Evolutionary conservation across 2,888 invertebrate genomes (phyloP), one percentile per base, ranked within the genome.

Genomic region (Boloria selene): DNA sequence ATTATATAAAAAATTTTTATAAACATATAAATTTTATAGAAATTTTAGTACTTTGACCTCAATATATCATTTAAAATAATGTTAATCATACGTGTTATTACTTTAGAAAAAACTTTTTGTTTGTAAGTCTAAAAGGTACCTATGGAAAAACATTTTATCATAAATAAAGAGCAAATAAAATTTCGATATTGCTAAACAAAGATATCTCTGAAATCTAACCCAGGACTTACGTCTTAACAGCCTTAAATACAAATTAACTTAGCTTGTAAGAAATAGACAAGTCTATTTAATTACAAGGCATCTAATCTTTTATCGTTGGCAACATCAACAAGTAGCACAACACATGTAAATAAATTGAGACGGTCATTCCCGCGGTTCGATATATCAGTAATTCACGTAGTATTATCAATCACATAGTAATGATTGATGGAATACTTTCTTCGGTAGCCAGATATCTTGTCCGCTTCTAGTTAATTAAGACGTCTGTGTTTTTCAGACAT

Each of bases 281-380:
- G 44, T 70, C 68, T 69, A 49, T 69, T 42, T 44, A 44, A 16
- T 70, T 51, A 31, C 26, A 66, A 63, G 26, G 13, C 38, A 65
- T 44, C 55, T 38, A 38, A 70, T 80, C 75, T 82, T 83, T 78
- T 83, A 87, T 84, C 85, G 86, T 85, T 85, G 83, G 82, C 77
- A 85, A 81, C 81, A 86, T 89, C 88, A 90, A 90, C 90, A 91
- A 90, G 89, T 90, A 82, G 82, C 85, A 88, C 86, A 84, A 87
- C 88, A 89, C 85, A 90, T 91, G 89, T 90, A 91, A 91, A 91
- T 90, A 91, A 89, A 90, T 90, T 86, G 90, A 88, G 86, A 87
- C 80, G 87, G 86, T 82, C 84, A 82, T 86, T 86, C 85, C 79
- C 82, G 79, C 78, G 75, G 83, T 80, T 82, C 87, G 85, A 87